phyloP scores from a whole-genome alignment of 2,113 vertebrate genomes.

The Sminthopsis crassicaudata region DNA sequence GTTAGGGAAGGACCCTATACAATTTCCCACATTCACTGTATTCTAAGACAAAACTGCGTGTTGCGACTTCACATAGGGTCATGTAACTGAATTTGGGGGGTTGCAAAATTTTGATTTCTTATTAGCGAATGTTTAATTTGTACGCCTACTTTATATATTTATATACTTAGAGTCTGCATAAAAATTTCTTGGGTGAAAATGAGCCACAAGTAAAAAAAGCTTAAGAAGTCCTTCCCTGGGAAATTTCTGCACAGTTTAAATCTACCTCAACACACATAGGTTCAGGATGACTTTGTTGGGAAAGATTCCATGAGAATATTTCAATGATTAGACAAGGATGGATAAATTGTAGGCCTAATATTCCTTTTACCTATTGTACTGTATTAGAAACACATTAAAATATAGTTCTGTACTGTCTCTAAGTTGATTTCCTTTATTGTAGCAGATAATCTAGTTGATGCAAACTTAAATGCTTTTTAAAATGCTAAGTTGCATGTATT shows the following conservation, averaged over 20 bases:
- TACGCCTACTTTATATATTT: too few relatives aligned
- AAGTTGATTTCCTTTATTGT: background rate
- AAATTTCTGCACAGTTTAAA: background rate
- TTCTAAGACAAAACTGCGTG: too few relatives aligned
- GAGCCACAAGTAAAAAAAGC: too few relatives aligned
- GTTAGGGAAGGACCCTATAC: background rate
- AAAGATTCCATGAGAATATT: background rate
- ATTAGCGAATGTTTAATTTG: too few relatives aligned
- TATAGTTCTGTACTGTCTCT: background rate
- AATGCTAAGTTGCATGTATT: background rate
- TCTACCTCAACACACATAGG: background rate
- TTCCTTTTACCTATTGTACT: background rate
- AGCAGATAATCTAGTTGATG: background rate
- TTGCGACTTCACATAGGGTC: too few relatives aligned
- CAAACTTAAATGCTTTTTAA: constrained; percentile 4
- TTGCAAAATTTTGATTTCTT: too few relatives aligned
- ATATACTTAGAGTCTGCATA: too few relatives aligned
- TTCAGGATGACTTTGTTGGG: background rate
- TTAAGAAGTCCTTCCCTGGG: too few relatives aligned
- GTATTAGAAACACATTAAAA: background rate
- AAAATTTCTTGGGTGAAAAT: too few relatives aligned
- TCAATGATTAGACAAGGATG: constrained; percentile 12
- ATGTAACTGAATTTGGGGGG: too few relatives aligned
- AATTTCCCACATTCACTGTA: background rate
- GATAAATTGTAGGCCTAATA: background rate